Conservation (phyloP, 1,140 invertebrate genomes). For the Melanaphis sacchari region DNA sequence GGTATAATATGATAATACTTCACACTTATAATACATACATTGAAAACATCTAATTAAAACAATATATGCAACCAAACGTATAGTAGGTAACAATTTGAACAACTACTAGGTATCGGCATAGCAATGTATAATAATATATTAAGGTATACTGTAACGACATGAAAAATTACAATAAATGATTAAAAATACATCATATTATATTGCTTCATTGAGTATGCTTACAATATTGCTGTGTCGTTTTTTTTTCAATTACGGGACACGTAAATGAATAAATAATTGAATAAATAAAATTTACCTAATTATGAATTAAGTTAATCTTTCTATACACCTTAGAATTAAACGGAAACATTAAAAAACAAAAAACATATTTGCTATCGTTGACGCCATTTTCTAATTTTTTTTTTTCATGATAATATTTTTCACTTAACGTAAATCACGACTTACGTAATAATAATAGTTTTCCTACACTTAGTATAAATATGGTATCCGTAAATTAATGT, state of each 20-base stretch:
- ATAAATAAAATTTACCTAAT: background rate
- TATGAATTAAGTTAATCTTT: slow-evolving; percentile 19
- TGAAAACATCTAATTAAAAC: slow-evolving; percentile 23
- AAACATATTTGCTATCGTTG: background rate
- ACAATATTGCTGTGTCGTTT: background rate
- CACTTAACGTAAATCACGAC: background rate
- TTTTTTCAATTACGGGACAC: background rate
- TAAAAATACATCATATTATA: background rate
- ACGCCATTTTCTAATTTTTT: slow-evolving; percentile 3
- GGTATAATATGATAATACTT: slow-evolving; percentile 44
- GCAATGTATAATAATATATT: background rate
- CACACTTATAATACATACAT: slow-evolving; percentile 22
- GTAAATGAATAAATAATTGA: too few species aligned
- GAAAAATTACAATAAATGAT: background rate
- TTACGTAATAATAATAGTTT: background rate
- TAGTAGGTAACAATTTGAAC: slow-evolving; percentile 21
- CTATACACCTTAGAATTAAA: slow-evolving; percentile 7
- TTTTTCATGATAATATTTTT: background rate
- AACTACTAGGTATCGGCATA: background rate
- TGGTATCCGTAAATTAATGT: background rate
- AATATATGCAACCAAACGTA: background rate
- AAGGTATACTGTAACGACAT: background rate
- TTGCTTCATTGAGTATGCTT: background rate
- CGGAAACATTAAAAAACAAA: background rate
- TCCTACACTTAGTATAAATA: slow-evolving; percentile 1